phyloP scores from a whole-genome alignment of 35 echinoderm and acorn worm species.

The Apostichopus parvimensis region DNA sequence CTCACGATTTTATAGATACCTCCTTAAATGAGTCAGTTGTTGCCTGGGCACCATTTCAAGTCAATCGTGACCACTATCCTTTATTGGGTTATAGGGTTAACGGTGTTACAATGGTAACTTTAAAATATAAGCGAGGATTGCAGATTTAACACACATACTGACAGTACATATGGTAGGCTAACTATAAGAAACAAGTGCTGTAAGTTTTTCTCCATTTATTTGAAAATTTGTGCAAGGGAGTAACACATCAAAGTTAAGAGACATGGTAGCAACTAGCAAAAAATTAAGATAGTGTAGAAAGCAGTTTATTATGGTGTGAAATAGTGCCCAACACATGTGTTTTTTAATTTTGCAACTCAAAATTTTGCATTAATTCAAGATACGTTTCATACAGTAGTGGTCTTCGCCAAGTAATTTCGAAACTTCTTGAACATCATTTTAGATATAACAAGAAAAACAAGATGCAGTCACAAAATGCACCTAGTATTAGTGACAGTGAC shows the following conservation, averaged over 20 bases:
- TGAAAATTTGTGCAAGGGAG: neutral
- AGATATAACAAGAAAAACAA: neutral
- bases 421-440: neutral
- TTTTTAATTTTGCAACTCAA: neutral
- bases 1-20: too few relatives aligned
- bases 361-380: neutral
- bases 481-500: neutral
- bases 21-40: neutral
- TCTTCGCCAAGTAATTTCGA: neutral
- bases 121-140: neutral
- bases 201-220: neutral
- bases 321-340: neutral
- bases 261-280: neutral
- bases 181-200: neutral
- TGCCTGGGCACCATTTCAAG: neutral
- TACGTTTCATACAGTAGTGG: too few relatives aligned
- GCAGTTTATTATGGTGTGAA: neutral
- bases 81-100: neutral
- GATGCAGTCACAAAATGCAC: neutral
- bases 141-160: neutral
- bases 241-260: neutral
- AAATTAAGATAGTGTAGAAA: neutral
- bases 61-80: constrained; percentile 6
- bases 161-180: neutral
- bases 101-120: neutral